Base-by-base conservation (phyloP, 1,140 invertebrate species). In the Eufriesea mexicana region DNA sequence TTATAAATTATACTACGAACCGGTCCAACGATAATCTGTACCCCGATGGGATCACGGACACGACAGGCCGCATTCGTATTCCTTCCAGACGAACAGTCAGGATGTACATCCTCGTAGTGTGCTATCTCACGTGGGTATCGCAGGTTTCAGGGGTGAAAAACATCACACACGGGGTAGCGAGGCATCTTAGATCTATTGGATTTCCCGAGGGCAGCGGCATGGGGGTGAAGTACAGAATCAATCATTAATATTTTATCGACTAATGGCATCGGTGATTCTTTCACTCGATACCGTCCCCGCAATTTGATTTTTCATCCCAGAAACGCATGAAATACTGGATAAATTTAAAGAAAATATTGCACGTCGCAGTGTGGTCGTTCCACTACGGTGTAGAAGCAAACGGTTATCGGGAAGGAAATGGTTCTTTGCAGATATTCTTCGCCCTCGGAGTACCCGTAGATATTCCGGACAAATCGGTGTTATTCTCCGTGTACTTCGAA, bases 401-500 rank as follows among this genome's bases (percentile, higher is more conserved):
- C 35, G 16, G 16, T 62, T 62, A 18, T 59, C 25, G 0, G 51
- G 18, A 9, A 28, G 49, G 12, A n/a, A 49, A 28, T 66, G 10
- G 59, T 16, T 25, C 59, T 66, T 62, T 57, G 42, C 87, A 94
- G 94, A 90, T 94, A 79, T 94, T 93, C 79, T 93, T 94, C 61
- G 94, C 94, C 2, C 12, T 94, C 62, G 90, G 92, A 9, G 89
- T 95, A 28, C 94, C 94, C 0, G 14, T 94, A 4, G 93, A 94
- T 42, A 70, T 94, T 18, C 90, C 93, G 0, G 89, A 93, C 66
- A 93, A 94, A 83, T 91, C 93, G 8, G 87, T 95, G 25, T 86
- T 93, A 16, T 64, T 94, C n/a, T 91, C 94, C 0, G 87, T 92
- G 42, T 94, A 94, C 87, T 94, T 95, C 72, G 94, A 95, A 73